These are phyloP conservation scores for Trichonephila inaurata DNA, from an alignment of 1,140 invertebrate genomes.

Conservation along the genomic window DNA sequence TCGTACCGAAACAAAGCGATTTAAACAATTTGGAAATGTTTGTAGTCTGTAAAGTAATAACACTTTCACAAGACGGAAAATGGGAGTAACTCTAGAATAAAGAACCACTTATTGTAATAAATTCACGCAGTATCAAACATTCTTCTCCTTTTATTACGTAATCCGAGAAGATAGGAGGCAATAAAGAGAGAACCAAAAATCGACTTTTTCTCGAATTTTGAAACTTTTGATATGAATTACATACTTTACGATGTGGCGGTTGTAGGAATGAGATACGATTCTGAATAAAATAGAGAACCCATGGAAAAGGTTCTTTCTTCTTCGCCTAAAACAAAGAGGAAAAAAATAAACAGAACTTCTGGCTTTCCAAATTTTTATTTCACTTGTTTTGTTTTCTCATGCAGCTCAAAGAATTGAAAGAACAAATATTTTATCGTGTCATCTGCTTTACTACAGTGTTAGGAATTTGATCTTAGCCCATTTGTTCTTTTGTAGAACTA, in stretches of 20 bases:
- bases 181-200: constrained; percentile 56
- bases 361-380: constrained; percentile 15
- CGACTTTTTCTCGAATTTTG: constrained; percentile 33
- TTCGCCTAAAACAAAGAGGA: background rate
- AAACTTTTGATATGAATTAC: constrained; percentile 47
- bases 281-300: background rate
- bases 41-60: constrained; percentile 52
- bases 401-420: constrained; percentile 2
- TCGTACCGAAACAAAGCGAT: background rate
- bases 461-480: constrained; percentile 32
- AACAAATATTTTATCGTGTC: constrained; percentile 49
- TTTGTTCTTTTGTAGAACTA: background rate
- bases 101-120: constrained; percentile 41
- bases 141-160: constrained; percentile 43
- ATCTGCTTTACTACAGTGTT: constrained; percentile 38
- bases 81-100: constrained; percentile 43
- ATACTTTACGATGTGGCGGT: constrained; percentile 26
- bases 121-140: constrained; percentile 14
- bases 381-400: background rate
- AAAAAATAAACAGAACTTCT: constrained; percentile 32
- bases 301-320: background rate
- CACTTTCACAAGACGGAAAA: constrained; percentile 9
- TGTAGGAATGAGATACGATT: constrained; percentile 17
- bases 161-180: constrained; percentile 8
- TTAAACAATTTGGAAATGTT: background rate